Evolutionary conservation across 2,113 vertebrate genomes (phyloP).

Genomic region (Budorcas taxicolor): DNA sequence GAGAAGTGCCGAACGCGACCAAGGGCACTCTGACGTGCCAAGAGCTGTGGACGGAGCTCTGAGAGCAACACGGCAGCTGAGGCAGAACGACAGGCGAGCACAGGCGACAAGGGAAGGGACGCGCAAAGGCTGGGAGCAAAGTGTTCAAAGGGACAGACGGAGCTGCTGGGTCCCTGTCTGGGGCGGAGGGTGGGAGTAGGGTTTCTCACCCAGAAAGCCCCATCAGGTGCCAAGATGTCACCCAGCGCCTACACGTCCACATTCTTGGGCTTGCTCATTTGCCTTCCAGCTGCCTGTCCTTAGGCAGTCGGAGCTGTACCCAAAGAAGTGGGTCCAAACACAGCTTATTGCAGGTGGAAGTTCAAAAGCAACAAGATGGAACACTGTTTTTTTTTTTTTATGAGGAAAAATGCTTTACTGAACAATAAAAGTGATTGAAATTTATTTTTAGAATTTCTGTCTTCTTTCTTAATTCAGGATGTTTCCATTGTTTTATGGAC

Average conservation of each 20-base stretch:
- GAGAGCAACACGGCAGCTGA: accelerated
- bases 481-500: neutral
- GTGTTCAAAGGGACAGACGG: neutral
- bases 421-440: neutral
- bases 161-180: too few relatives aligned
- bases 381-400: neutral
- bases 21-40: accelerated
- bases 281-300: neutral
- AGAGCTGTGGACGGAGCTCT: accelerated
- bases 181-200: accelerated
- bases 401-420: neutral
- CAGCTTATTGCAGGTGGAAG: accelerated
- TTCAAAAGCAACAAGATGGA: neutral
- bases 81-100: accelerated
- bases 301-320: neutral
- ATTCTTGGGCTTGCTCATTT: accelerated
- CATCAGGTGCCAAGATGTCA: accelerated
- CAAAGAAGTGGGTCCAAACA: neutral
- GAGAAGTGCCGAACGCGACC: accelerated
- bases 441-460: neutral
- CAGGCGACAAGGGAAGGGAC: accelerated
- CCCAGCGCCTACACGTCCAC: accelerated
- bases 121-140: neutral
- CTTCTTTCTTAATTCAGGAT: neutral
- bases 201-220: too few relatives aligned